These are phyloP conservation scores for Chondrosia reniformis DNA, from an alignment of 37 sponge, comb jelly and placozoan genomes.

Conservation along the genomic window DNA sequence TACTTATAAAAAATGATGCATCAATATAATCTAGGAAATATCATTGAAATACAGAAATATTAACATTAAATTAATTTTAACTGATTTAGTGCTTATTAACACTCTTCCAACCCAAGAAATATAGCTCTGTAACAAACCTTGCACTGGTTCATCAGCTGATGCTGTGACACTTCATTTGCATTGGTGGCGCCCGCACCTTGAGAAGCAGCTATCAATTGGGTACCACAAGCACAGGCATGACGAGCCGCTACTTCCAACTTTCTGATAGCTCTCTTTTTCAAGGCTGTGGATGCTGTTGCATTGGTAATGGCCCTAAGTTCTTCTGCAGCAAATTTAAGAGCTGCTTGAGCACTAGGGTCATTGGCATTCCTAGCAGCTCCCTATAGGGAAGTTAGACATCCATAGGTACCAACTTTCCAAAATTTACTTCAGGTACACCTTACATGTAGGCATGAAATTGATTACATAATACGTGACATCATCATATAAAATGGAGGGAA, in stretches of 20 bases:
- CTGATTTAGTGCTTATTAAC: too few species aligned
- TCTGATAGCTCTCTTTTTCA: slow-evolving; percentile 83
- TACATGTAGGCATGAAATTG: too few species aligned
- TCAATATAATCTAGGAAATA: too few species aligned
- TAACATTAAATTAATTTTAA: too few species aligned
- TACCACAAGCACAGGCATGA: slow-evolving; percentile 83
- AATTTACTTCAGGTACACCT: too few species aligned
- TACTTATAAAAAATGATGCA: too few species aligned
- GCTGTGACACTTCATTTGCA: slow-evolving; percentile 76
- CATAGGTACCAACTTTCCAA: too few species aligned
- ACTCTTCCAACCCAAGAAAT: too few species aligned
- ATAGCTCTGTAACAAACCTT: too few species aligned
- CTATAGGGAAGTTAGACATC: not conserved
- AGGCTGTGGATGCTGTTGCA: slow-evolving; percentile 63
- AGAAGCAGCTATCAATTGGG: slow-evolving; percentile 95
- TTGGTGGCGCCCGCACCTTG: slow-evolving; percentile 92
- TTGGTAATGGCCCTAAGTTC: slow-evolving; percentile 68
- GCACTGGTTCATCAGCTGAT: slow-evolving; percentile 80
- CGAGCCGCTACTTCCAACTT: slow-evolving; percentile 91
- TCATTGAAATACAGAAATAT: too few species aligned
- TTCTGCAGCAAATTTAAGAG: slow-evolving; percentile 71
- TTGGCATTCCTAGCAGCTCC: slow-evolving; percentile 73
- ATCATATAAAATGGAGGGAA: too few species aligned
- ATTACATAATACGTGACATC: too few species aligned
- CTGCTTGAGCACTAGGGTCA: slow-evolving; percentile 65